These are phyloP conservation scores for Drosophila lacertosa DNA, from an alignment of 1,140 invertebrate genomes.

Conservation along the genomic window DNA sequence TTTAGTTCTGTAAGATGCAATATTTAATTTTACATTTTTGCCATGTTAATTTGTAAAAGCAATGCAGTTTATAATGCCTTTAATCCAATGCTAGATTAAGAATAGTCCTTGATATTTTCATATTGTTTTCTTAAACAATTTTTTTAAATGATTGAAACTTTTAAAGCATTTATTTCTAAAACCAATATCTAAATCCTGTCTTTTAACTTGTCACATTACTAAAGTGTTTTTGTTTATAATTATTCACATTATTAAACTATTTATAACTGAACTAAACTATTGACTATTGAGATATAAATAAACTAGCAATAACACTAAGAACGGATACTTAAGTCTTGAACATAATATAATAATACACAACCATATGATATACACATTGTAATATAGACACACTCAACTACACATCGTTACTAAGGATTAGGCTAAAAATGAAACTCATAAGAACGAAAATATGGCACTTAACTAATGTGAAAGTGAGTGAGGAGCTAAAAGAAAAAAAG, in stretches of 20 bases:
- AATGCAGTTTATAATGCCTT: constrained; percentile 56
- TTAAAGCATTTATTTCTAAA: constrained; percentile 16
- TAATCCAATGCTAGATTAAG: constrained; percentile 33
- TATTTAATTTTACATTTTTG: constrained; percentile 70
- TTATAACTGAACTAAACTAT: constrained; percentile 78
- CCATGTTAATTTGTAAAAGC: constrained; percentile 80
- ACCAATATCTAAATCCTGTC: not conserved
- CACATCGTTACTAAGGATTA: constrained; percentile 60
- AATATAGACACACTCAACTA: constrained; percentile 67
- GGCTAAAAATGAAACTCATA: constrained; percentile 61
- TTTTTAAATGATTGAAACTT: constrained; percentile 14
- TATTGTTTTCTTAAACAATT: constrained; percentile 23
- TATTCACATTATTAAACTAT: constrained; percentile 74
- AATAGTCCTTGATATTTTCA: constrained; percentile 8
- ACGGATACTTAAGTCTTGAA: constrained; percentile 66
- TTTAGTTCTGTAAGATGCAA: constrained; percentile 61
- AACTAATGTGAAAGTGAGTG: constrained; percentile 58
- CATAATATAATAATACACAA: constrained; percentile 51
- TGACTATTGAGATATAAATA: constrained; percentile 81
- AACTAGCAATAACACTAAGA: constrained; percentile 69
- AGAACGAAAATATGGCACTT: constrained; percentile 56
- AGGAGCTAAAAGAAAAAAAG: constrained; percentile 52
- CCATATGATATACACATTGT: constrained; percentile 59
- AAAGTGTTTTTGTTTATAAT: constrained; percentile 60
- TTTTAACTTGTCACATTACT: constrained; percentile 14